phyloP scores from a whole-genome alignment of 2,797 vertebrate species.

The Momotus momota region DNA sequence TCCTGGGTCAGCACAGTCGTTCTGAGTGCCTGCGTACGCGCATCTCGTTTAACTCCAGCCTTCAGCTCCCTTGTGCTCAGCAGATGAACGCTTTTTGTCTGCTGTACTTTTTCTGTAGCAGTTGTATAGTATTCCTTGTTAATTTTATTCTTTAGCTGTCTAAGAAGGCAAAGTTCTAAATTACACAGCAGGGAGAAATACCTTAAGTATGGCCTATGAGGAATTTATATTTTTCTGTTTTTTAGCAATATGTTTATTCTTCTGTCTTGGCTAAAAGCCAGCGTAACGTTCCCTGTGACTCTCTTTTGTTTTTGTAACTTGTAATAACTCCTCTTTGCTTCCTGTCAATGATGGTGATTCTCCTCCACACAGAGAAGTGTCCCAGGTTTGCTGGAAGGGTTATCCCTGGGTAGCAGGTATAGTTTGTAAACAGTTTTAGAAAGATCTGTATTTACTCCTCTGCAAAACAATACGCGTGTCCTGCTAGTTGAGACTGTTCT shows the following conservation, averaged over 20 bases:
- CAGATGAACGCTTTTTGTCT: neutral
- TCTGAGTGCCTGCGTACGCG: no score
- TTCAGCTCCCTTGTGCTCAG: neutral
- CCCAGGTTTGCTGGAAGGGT: neutral
- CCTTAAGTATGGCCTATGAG: neutral
- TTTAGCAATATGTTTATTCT: neutral
- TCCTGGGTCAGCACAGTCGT: neutral
- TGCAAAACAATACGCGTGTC: neutral
- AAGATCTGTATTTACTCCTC: neutral
- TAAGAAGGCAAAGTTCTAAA: neutral
- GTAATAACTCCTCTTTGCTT: neutral
- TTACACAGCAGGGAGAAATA: neutral
- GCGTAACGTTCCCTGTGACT: neutral
- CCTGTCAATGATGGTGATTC: fast-evolving
- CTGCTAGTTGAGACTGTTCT: neutral
- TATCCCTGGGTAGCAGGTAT: neutral
- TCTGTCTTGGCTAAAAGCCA: neutral
- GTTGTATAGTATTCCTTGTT: neutral
- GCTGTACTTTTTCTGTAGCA: neutral
- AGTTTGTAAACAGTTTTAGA: neutral
- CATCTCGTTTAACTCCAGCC: neutral
- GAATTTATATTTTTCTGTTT: neutral
- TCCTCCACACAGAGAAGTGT: neutral
- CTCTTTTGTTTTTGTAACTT: neutral
- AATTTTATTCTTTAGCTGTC: neutral